Evolutionary conservation across 2,888 invertebrate genomes (phyloP).

Genomic region (Andrena fulva): DNA sequence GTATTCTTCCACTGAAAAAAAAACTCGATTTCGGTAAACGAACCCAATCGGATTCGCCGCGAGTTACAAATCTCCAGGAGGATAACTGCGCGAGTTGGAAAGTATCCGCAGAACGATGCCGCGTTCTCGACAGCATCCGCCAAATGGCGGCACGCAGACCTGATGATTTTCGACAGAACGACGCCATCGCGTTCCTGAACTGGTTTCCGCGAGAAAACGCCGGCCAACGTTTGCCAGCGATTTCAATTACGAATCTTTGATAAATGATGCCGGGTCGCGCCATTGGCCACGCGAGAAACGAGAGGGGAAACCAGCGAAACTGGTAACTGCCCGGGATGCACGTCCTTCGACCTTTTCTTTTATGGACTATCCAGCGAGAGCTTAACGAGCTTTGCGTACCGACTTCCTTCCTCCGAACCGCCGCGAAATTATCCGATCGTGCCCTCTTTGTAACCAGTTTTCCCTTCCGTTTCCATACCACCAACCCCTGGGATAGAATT

Average conservation of each 20-base stretch:
- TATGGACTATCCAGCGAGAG: not conserved
- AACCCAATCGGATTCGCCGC: not conserved
- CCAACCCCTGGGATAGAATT: no score
- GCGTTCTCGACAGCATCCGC: not conserved
- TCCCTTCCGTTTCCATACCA: not conserved
- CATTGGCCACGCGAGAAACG: not conserved
- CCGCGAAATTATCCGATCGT: slow-evolving; percentile 1
- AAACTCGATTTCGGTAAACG: slow-evolving; percentile 13
- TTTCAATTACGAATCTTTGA: slow-evolving; percentile 33
- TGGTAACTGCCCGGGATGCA: slow-evolving; percentile 12
- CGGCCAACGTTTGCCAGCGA: slow-evolving; percentile 18
- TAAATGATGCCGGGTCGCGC: slow-evolving; percentile 4
- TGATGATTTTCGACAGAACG: slow-evolving; percentile 13
- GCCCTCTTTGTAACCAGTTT: not conserved
- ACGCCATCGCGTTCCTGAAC: slow-evolving; percentile 15
- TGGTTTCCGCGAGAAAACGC: slow-evolving; percentile 1
- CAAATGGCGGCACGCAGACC: not conserved
- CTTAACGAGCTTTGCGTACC: not conserved
- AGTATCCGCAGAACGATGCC: slow-evolving; percentile 8
- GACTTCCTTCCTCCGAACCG: slow-evolving; percentile 1
- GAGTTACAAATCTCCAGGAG: not conserved
- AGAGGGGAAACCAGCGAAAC: not conserved
- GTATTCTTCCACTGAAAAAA: slow-evolving; percentile 2
- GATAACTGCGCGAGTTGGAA: not conserved
- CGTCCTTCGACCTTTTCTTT: slow-evolving; percentile 20